Conservation (phyloP, 2,113 vertebrate species). For the Oryzias javanicus region DNA sequence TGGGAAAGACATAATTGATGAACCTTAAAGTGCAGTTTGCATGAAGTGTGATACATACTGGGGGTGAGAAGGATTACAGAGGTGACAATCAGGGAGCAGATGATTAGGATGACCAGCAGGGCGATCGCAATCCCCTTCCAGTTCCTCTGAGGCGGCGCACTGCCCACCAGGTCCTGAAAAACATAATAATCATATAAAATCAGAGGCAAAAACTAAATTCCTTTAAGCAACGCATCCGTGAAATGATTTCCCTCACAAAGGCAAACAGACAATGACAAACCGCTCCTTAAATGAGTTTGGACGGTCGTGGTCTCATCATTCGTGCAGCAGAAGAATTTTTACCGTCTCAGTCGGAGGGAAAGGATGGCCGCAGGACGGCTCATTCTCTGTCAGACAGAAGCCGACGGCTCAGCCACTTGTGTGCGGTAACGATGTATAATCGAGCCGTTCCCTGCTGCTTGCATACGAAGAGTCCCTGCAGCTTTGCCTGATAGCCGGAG, state of each 20-base stretch:
- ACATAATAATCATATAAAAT: slow-evolving; percentile 15
- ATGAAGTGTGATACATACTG: slow-evolving; percentile 74
- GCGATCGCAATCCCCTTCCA: slow-evolving; percentile 99
- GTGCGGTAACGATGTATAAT: slow-evolving; percentile 36
- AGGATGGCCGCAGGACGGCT: slow-evolving; percentile 37
- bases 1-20: too few species aligned
- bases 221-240: not conserved
- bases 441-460: slow-evolving; percentile 43
- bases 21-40: not conserved
- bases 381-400: slow-evolving; percentile 42
- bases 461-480: slow-evolving; percentile 35
- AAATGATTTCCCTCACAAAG: not conserved
- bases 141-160: slow-evolving; percentile 93
- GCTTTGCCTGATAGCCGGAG: slow-evolving; percentile 50
- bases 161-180: slow-evolving; percentile 93
- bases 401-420: slow-evolving; percentile 32
- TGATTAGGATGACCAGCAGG: slow-evolving; percentile 94
- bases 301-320: slow-evolving; percentile 14
- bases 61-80: slow-evolving; percentile 96
- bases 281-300: slow-evolving; percentile 1
- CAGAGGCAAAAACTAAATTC: not conserved
- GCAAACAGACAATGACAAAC: not conserved
- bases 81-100: slow-evolving; percentile 98
- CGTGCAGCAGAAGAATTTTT: slow-evolving; percentile 18
- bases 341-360: slow-evolving; percentile 12